Conservation (phyloP, 2,113 vertebrate genomes). For the Odobenus rosmarus region DNA sequence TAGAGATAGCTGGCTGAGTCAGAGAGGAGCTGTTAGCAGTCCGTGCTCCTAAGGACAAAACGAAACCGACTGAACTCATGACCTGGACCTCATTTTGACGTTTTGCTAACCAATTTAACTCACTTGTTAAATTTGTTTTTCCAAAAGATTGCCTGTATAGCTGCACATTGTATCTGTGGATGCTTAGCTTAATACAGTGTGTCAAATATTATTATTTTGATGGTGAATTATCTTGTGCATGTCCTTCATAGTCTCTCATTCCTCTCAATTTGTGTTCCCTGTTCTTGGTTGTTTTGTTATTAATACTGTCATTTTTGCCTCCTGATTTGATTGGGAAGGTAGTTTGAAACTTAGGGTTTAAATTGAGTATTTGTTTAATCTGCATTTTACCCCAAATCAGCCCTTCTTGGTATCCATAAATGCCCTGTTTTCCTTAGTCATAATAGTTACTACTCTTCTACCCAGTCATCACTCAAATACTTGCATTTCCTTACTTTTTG, state of each 20-base stretch:
- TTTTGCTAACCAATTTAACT: slow-evolving; percentile 46
- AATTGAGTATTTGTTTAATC: not conserved
- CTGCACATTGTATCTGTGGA: not conserved
- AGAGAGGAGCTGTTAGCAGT: slow-evolving; percentile 30
- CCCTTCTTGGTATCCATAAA: not conserved
- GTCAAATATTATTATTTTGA: not conserved
- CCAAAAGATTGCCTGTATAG: not conserved
- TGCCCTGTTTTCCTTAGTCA: not conserved
- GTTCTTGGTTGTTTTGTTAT: not conserved
- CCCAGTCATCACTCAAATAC: not conserved
- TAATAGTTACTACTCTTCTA: not conserved
- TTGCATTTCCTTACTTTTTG: not conserved
- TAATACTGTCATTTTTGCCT: not conserved
- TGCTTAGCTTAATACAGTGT: not conserved
- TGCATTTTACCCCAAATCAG: not conserved
- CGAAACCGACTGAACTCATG: not conserved
- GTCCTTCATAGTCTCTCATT: not conserved
- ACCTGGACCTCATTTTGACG: slow-evolving; percentile 37
- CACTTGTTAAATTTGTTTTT: slow-evolving; percentile 47
- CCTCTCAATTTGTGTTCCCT: not conserved
- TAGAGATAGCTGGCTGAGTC: slow-evolving; percentile 39
- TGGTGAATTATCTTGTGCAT: not conserved
- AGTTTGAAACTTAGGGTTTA: not conserved
- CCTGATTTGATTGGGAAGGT: not conserved
- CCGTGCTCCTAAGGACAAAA: slow-evolving; percentile 9